Base-by-base conservation (phyloP, 2,113 vertebrate genomes). In the Stegostoma tigrinum region DNA sequence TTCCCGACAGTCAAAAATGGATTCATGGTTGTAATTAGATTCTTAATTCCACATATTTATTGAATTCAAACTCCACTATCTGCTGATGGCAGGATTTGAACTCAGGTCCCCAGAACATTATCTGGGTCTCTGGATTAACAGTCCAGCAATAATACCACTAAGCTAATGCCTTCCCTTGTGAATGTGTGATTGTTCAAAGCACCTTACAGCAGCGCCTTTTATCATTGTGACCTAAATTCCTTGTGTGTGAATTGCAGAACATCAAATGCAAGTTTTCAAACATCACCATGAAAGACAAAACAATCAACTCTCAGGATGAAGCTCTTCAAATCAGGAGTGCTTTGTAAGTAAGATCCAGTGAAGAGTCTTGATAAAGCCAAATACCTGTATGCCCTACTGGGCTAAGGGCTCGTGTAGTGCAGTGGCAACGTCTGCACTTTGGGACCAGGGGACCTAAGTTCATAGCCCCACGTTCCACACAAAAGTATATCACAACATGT, bases 261-360 rank as follows among this genome's bases (percentile, higher is more conserved):
- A 96, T 97, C 80, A 97, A 97, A 95, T 96, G 95, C 94, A 96
- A 97, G 91, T 97, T 98, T 95, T 97, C 96, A 30, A 96, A 97
- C 15, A 27, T 96, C 78, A 95, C 75, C 72, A 89, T 96, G 95
- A 96, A 97, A 96, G 96, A 97, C 75, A 97, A 96, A 95, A 96
- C 96, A 45, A 55, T 96, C 52, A 96, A 96, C 68, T 97, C 97
- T 96, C 97, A 98, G 96, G 97, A 97, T 96, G 97, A 98, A 95
- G 95, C 96, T 61, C 95, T 96, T 95, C 96, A 97, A 89, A 96
- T 98, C 96, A 96, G 97, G 96, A 97, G 96, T 96, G 97, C 96
- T 7, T 14, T 98, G 98, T 98, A 97, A 98, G 98, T 98, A 96
- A 52, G 93, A 90, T 14, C 45, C 24, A 61, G 12, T 30, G 12